These are phyloP conservation scores for Agrilus planipennis DNA, from an alignment of 1,140 invertebrate genomes.

Conservation along the genomic window DNA sequence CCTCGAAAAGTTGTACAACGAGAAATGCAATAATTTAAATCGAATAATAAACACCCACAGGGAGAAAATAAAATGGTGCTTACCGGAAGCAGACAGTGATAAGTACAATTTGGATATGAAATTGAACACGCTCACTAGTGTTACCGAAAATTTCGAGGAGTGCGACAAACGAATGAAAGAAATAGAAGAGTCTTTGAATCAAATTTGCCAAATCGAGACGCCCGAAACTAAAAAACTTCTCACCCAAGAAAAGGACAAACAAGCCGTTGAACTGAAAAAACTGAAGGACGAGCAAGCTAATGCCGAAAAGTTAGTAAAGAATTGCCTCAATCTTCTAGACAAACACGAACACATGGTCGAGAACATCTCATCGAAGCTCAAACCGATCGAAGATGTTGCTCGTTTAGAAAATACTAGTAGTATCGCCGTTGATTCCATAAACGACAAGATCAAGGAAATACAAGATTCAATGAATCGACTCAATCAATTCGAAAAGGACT, in stretches of 20 bases:
- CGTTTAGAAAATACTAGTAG: constrained; percentile 59
- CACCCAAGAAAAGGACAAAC: constrained; percentile 47
- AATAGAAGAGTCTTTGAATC: constrained; percentile 51
- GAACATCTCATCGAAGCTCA: constrained; percentile 69
- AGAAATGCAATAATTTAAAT: constrained; percentile 70
- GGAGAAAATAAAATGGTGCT: constrained; percentile 88
- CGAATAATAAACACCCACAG: constrained; percentile 64
- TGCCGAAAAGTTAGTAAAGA: constrained; percentile 57
- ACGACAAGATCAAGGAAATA: constrained; percentile 59
- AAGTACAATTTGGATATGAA: constrained; percentile 89
- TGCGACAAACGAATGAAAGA: constrained; percentile 53
- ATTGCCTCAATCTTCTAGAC: constrained; percentile 66
- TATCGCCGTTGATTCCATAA: constrained; percentile 55
- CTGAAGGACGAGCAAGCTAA: constrained; percentile 51
- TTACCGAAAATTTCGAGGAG: constrained; percentile 58
- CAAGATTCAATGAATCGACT: constrained; percentile 50
- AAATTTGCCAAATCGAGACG: constrained; percentile 54
- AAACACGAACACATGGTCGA: constrained; percentile 69
- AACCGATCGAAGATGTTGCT: constrained; percentile 70
- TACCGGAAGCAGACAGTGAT: constrained; percentile 75
- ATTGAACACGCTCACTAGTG: constrained; percentile 64
- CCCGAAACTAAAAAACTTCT: constrained; percentile 52
- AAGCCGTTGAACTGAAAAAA: constrained; percentile 54
- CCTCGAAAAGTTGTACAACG: constrained; percentile 77
- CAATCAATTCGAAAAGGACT: constrained; percentile 47